Conservation (phyloP, 2,797 vertebrate species). For the Melanotaenia parkinsoni region DNA sequence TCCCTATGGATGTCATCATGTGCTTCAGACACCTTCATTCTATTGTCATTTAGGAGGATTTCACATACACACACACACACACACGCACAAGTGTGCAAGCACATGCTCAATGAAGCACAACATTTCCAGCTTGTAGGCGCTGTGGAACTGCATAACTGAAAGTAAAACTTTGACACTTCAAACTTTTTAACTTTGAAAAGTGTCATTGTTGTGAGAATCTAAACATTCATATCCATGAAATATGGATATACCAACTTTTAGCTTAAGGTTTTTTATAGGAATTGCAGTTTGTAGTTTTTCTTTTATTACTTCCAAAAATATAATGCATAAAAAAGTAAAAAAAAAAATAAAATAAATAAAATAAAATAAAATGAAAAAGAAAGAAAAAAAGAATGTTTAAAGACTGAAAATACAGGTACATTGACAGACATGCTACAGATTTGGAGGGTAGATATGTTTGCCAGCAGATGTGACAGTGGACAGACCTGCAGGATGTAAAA, state of each 20-base stretch:
- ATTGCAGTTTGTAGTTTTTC: constrained; percentile 47
- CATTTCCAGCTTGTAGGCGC: constrained; percentile 15
- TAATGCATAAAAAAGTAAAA: constrained; percentile 18
- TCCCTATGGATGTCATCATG: constrained; percentile 95
- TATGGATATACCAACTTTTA: constrained; percentile 58
- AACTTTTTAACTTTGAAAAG: constrained; percentile 11
- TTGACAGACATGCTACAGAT: constrained; percentile 72
- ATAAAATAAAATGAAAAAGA: not conserved
- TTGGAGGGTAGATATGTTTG: constrained; percentile 63
- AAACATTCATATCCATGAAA: constrained; percentile 19
- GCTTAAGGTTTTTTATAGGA: constrained; percentile 36
- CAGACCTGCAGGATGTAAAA: constrained; percentile 43
- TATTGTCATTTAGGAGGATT: constrained; percentile 86
- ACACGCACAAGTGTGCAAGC: constrained; percentile 13
- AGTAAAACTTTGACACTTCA: constrained; percentile 30
- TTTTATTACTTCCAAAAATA: constrained; percentile 64
- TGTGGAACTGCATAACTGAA: constrained; percentile 22
- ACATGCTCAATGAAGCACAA: constrained; percentile 16
- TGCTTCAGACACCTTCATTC: constrained; percentile 95
- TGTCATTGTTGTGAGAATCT: constrained; percentile 43
- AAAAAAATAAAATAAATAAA: not conserved
- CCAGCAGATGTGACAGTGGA: constrained; percentile 25
- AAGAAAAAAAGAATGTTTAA: constrained; percentile 33
- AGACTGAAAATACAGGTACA: constrained; percentile 74
- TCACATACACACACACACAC: constrained; percentile 8